phyloP scores from a whole-genome alignment of 1,140 invertebrate genomes.

The Leguminivora glycinivorella region DNA sequence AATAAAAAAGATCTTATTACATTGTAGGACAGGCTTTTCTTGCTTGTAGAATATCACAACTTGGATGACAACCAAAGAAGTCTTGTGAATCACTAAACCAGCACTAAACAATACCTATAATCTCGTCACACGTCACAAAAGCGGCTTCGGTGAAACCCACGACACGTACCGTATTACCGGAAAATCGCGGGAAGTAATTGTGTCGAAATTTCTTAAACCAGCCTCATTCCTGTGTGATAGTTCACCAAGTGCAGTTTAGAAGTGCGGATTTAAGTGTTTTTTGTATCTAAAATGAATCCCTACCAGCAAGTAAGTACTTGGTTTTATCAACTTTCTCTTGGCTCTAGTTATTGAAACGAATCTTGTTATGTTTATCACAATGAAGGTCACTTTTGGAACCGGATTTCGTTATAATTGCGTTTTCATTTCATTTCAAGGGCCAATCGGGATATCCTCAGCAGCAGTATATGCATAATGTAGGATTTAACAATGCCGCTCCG shows the following conservation, averaged over 20 bases:
- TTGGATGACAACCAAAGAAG: neutral
- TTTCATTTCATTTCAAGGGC: slow-evolving; percentile 75
- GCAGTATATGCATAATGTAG: slow-evolving; percentile 75
- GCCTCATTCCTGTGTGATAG: neutral
- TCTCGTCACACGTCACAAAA: slow-evolving; percentile 23
- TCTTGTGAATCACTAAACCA: slow-evolving; percentile 9
- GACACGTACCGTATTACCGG: slow-evolving; percentile 6
- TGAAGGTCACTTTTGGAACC: slow-evolving; percentile 35
- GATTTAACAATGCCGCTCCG: slow-evolving; percentile 72
- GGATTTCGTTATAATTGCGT: slow-evolving; percentile 36
- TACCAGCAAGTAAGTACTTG: slow-evolving; percentile 70
- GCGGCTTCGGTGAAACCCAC: slow-evolving; percentile 5
- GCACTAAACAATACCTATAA: neutral
- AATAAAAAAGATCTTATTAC: neutral
- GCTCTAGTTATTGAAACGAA: slow-evolving; percentile 35
- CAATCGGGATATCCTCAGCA: slow-evolving; percentile 61
- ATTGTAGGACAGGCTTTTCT: neutral
- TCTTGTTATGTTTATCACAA: slow-evolving; percentile 66
- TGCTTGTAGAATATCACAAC: neutral
- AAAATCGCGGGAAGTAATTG: slow-evolving; percentile 23
- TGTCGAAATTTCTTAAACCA: neutral
- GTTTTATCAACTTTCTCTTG: slow-evolving; percentile 30
- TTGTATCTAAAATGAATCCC: slow-evolving; percentile 63
- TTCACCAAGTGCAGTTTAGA: neutral
- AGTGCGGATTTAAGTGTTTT: slow-evolving; percentile 6